These are phyloP conservation scores for Pseudococcus jackbeardsleyi DNA, from an alignment of 2,888 invertebrate species.

Conservation along the genomic window DNA sequence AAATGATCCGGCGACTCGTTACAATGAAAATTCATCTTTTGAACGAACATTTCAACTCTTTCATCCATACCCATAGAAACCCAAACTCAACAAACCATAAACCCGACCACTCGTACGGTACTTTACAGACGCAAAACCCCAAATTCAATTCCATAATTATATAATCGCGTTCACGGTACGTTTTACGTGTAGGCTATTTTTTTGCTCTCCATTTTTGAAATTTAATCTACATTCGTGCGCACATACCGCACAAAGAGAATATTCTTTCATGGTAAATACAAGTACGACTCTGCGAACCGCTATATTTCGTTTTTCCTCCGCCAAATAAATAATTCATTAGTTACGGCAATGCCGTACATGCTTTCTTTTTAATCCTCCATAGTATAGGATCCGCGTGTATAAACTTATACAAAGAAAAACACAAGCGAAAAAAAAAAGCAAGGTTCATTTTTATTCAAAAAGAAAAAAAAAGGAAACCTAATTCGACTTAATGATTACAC, in stretches of 20 bases:
- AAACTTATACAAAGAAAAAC: not conserved
- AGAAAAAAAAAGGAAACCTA: conserved; percentile 9
- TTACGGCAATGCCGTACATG: conserved; percentile 25
- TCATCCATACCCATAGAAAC: too few relatives aligned
- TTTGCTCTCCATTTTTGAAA: not conserved
- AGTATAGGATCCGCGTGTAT: conserved; percentile 6
- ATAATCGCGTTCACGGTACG: not conserved
- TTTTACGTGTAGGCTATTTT: conserved; percentile 2
- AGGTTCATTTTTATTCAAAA: not conserved
- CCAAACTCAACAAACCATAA: not conserved
- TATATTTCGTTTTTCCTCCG: conserved; percentile 41
- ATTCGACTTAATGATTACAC: conserved; percentile 24
- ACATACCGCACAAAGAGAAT: conserved; percentile 12
- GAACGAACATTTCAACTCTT: not conserved
- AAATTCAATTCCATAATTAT: conserved; percentile 17
- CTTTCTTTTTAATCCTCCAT: conserved; percentile 30
- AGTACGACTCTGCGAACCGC: conserved; percentile 24
- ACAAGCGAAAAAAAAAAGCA: not conserved
- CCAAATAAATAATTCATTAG: conserved; percentile 40
- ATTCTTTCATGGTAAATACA: not conserved
- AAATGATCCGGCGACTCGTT: too few relatives aligned
- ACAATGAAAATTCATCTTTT: not conserved
- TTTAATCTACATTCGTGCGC: conserved; percentile 23
- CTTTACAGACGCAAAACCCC: not conserved
- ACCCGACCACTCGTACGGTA: not conserved